A percentile compares a stretch with the other conserved stretches of the same genome.
These are phyloP conservation scores for Zoanthus sociatus DNA, from an alignment of 92 coral and sea anemone genomes.

Conservation along the genomic window DNA sequence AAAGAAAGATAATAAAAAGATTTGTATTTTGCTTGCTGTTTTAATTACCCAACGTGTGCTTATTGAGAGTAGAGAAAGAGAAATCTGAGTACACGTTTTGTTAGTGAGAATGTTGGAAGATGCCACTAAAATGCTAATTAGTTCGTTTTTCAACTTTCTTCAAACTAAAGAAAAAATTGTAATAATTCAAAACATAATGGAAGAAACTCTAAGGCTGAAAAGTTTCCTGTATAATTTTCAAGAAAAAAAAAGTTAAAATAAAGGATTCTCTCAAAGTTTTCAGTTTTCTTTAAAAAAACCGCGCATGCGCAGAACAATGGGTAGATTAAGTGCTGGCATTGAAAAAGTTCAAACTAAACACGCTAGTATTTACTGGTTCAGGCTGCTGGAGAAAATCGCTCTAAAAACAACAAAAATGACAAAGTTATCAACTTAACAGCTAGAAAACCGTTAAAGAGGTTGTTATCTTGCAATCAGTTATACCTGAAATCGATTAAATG, in stretches of 20 bases:
- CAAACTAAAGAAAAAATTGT: slow-evolving; percentile 19
- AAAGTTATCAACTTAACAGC: slow-evolving; percentile 2
- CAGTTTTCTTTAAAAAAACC: neutral
- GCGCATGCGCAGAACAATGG: slow-evolving; percentile 72
- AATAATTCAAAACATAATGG: neutral
- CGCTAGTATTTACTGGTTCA: neutral
- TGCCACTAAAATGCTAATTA: slow-evolving; percentile 87
- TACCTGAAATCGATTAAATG: neutral
- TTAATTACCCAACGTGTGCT: slow-evolving; percentile 68
- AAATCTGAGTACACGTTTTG: slow-evolving; percentile 40
- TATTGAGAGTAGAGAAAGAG: slow-evolving; percentile 30
- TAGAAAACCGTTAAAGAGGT: neutral
- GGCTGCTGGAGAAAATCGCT: neutral
- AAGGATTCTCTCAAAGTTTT: neutral
- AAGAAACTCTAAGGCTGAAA: neutral
- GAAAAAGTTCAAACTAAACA: neutral
- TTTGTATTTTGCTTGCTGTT: slow-evolving; percentile 48
- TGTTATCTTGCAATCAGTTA: slow-evolving; percentile 1
- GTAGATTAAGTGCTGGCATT: neutral
- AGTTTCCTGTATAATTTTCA: neutral
- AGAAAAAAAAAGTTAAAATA: neutral
- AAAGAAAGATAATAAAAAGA: slow-evolving; percentile 36
- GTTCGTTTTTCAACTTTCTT: slow-evolving; percentile 38
- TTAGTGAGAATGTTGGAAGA: slow-evolving; percentile 45
- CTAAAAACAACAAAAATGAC: neutral